A percentile compares a stretch with the other conserved stretches of the same genome.
These are phyloP conservation scores for Polydrusus cervinus DNA, from an alignment of 2,888 invertebrate species.

Conservation along the genomic window DNA sequence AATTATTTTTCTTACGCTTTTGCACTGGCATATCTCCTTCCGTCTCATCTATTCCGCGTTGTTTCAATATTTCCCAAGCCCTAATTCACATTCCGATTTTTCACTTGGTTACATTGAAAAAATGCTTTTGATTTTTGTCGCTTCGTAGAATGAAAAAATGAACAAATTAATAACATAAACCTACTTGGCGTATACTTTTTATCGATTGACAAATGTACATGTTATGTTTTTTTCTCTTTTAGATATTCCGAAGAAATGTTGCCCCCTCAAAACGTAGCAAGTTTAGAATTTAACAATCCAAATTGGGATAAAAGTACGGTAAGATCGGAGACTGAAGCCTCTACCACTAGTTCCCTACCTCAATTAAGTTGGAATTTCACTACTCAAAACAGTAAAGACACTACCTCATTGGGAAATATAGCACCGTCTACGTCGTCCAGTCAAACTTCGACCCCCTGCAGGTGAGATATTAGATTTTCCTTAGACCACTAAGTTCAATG, in stretches of 20 bases:
- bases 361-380: conserved; percentile 56
- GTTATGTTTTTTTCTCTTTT: background rate
- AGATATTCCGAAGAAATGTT: conserved; percentile 66
- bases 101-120: no score
- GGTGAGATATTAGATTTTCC: no score
- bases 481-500: conserved; percentile 6
- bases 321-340: conserved; percentile 50
- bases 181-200: no score
- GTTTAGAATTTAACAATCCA: conserved; percentile 39
- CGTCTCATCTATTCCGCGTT: no score
- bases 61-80: no score
- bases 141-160: no score
- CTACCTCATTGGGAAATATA: conserved; percentile 34
- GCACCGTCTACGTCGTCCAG: conserved; percentile 64
- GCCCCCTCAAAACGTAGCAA: conserved; percentile 55
- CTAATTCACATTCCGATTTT: no score
- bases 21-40: no score
- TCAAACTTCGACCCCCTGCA: conserved; percentile 65
- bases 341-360: conserved; percentile 56
- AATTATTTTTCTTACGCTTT: no score
- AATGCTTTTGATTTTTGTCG: no score
- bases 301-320: conserved; percentile 42
- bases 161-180: no score
- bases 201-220: no score
- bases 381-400: conserved; percentile 39